phyloP scores from a whole-genome alignment of 64 coral and sea anemone genomes.

The Pachyseris speciosa region DNA sequence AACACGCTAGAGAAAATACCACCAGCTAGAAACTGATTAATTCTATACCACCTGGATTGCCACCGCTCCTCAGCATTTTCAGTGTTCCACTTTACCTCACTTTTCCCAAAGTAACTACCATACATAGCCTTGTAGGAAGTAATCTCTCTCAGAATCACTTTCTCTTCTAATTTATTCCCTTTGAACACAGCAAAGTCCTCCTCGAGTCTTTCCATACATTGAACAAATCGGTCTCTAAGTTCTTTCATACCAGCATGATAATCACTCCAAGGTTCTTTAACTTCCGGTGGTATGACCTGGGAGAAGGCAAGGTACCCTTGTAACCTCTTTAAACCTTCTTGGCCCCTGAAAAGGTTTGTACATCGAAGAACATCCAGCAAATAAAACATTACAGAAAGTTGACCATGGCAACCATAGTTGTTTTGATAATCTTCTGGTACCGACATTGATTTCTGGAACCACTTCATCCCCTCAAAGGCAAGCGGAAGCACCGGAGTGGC shows the following conservation, averaged over 20 bases:
- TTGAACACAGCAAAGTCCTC: conserved; percentile 61
- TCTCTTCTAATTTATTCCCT: background rate
- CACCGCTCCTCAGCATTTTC: conserved; percentile 23
- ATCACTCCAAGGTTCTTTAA: conserved; percentile 14
- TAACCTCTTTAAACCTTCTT: conserved; percentile 3
- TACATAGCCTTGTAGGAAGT: conserved; percentile 12
- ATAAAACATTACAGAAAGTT: conserved; percentile 66
- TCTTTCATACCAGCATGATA: conserved; percentile 19
- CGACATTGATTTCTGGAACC: conserved; percentile 41
- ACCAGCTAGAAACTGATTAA: conserved; percentile 62
- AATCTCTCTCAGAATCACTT: conserved; percentile 12
- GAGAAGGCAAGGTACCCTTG: conserved; percentile 27
- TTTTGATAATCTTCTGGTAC: conserved; percentile 16
- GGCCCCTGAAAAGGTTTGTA: conserved; percentile 10
- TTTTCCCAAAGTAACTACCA: conserved; percentile 42
- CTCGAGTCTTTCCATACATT: conserved; percentile 34
- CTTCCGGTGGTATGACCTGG: background rate
- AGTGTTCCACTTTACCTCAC: background rate
- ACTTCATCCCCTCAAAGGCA: conserved; percentile 1
- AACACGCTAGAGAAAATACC: conserved; percentile 52
- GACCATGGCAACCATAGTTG: conserved; percentile 21
- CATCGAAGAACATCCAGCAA: conserved; percentile 67
- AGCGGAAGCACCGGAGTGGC: background rate
- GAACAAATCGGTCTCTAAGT: background rate
- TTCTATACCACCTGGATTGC: conserved; percentile 49